phyloP scores from a whole-genome alignment of 1,140 invertebrate genomes.

The Tyrophagus putrescentiae region DNA sequence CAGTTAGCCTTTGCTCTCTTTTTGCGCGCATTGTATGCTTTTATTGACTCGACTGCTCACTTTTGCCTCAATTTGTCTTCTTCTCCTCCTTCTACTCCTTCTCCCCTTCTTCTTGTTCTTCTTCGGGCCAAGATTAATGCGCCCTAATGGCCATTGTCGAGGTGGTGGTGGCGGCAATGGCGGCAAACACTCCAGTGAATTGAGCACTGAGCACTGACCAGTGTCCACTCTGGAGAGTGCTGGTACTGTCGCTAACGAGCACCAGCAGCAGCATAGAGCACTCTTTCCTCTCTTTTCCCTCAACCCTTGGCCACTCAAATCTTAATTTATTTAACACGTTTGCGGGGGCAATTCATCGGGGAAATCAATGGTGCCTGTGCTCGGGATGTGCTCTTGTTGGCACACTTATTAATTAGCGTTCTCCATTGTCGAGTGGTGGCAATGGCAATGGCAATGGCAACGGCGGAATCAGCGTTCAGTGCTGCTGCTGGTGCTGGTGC shows the following conservation, averaged over 20 bases:
- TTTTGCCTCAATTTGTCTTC: no score
- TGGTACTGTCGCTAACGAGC: background rate
- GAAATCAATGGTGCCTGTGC: constrained; percentile 9
- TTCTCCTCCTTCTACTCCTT: no score
- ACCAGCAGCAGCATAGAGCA: background rate
- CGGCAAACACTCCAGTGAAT: background rate
- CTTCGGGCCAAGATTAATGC: constrained; percentile 5
- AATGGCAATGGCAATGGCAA: no score
- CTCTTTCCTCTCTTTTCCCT: no score
- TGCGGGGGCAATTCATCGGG: constrained; percentile 5
- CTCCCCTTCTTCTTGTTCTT: no score
- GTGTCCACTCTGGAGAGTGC: constrained; percentile 12
- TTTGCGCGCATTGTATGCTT: no score
- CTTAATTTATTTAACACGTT: constrained; percentile 14
- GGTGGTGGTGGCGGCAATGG: background rate
- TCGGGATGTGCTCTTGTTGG: no score
- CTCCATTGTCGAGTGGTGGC: background rate
- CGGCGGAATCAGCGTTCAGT: no score
- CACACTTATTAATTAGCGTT: constrained; percentile 12
- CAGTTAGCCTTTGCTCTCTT: background rate
- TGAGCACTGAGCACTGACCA: background rate
- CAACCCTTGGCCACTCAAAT: constrained; percentile 11
- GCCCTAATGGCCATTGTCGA: constrained; percentile 13
- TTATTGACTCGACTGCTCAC: no score
- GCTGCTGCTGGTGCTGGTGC: no score